phyloP scores from a whole-genome alignment of 2,797 vertebrate genomes.

The Setipinna tenuifilis region DNA sequence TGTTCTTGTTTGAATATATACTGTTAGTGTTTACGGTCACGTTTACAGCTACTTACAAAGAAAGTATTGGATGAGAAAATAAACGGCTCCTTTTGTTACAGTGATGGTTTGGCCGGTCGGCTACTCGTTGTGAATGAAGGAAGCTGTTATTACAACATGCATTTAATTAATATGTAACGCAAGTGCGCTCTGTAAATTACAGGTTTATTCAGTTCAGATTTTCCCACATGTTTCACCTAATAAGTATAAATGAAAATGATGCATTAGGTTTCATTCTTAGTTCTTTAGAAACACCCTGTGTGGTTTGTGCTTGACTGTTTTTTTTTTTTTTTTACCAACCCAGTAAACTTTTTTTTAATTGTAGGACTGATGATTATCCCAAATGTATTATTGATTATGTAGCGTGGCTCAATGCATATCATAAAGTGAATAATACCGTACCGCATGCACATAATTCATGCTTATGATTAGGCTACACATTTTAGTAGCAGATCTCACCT shows the following conservation, averaged over 20 bases:
- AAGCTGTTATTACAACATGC: not conserved
- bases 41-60: not conserved
- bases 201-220: too few relatives aligned
- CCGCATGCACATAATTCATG: not conserved
- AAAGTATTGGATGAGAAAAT: not conserved
- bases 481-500: not conserved
- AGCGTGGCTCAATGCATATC: not conserved
- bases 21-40: not conserved
- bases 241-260: not conserved
- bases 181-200: not conserved
- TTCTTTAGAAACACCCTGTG: not conserved
- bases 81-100: not conserved
- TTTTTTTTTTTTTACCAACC: too few relatives aligned
- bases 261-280: not conserved
- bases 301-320: too few relatives aligned
- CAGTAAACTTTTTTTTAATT: not conserved
- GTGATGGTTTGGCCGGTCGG: not conserved
- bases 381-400: not conserved
- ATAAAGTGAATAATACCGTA: not conserved
- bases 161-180: not conserved
- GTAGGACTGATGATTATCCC: not conserved
- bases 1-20: too few relatives aligned
- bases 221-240: not conserved
- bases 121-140: not conserved
- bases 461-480: not conserved